Conservation (phyloP, 2,797 vertebrate genomes). For the Champsocephalus gunnari region DNA sequence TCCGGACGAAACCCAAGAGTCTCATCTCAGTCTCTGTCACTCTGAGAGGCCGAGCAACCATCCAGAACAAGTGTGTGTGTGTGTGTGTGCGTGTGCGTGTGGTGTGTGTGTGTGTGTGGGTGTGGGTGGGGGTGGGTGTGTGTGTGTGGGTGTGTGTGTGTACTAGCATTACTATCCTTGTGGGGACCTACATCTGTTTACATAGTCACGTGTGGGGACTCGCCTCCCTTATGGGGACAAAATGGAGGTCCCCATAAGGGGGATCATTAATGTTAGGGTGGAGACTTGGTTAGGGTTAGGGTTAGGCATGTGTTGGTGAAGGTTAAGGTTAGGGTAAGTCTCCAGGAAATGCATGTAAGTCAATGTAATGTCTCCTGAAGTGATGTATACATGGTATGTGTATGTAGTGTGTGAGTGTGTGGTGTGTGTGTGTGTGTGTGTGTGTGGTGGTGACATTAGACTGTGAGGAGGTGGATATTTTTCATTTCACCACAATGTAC, state of each 20-base stretch:
- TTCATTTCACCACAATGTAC: neutral
- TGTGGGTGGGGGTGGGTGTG: neutral
- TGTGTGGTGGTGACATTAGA: neutral
- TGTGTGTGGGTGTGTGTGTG: neutral
- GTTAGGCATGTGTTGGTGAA: too few relatives aligned
- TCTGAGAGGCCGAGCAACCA: conserved; percentile 31
- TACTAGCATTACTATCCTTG: too few relatives aligned
- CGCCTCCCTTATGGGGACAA: too few relatives aligned
- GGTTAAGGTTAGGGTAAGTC: too few relatives aligned
- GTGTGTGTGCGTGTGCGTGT: neutral
- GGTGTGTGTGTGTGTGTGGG: neutral
- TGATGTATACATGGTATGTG: neutral
- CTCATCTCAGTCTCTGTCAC: conserved; percentile 28
- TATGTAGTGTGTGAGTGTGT: neutral
- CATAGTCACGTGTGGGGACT: too few relatives aligned
- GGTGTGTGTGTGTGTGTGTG: neutral
- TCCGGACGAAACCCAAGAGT: conserved; percentile 9
- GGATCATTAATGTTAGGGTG: too few relatives aligned
- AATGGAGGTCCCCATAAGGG: too few relatives aligned
- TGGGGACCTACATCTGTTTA: too few relatives aligned
- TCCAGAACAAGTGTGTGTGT: conserved; percentile 48
- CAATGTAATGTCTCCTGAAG: too few relatives aligned
- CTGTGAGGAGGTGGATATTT: neutral
- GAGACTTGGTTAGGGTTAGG: too few relatives aligned
- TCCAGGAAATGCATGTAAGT: too few relatives aligned